Evolutionary conservation across 2,888 invertebrate genomes (phyloP), one percentile per base, ranked within the genome.

Genomic region (Plebejus argus): DNA sequence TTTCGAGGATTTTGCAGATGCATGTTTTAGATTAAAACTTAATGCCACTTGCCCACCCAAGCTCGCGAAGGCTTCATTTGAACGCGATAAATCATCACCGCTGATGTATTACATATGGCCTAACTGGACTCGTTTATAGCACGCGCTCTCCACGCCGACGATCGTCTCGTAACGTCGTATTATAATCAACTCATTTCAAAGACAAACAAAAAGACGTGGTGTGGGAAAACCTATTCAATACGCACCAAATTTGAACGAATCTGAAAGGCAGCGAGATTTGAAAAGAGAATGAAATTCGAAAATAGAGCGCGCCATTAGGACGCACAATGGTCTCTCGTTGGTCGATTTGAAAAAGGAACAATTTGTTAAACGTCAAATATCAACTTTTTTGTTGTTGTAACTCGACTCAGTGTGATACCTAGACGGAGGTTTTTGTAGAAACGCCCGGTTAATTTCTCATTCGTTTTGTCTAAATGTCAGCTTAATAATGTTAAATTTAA

Each of bases 301-400:
- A 94, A 94, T 93, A 92, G 94, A 93, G 91, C 93, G 90, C 90
- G 92, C 93, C 92, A 93, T 93, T 93, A 94, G 91, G 90, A 92
- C 85, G 91, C 90, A 93, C 93, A 94, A 93, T 93, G 86, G 93
- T 92, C 92, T 92, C 92, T 92, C 94, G 93, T 94, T 93, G 93
- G 94, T 92, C 89, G 93, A 94, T 94, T 93, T 94, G 90, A 94
- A 94, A 94, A 94, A 93, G 93, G 93, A 93, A 93, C 93, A 93
- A 94, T 94, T 94, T 94, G 94, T 94, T 94, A 93, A 92, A 93
- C 93, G 94, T 93, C 94, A 93, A 93, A 93, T 93, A 92, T 93
- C 91, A 93, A 91, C 89, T 92, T 93, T 93, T 90, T 91, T 88
- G 89, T 87, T 90, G 91, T 91, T 92, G 92, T 90, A 92, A 91